A percentile compares a stretch with the other conserved stretches of the same genome.
Evolutionary conservation across 1,140 invertebrate genomes (phyloP).

Genomic region (Cotesia vestalis): DNA sequence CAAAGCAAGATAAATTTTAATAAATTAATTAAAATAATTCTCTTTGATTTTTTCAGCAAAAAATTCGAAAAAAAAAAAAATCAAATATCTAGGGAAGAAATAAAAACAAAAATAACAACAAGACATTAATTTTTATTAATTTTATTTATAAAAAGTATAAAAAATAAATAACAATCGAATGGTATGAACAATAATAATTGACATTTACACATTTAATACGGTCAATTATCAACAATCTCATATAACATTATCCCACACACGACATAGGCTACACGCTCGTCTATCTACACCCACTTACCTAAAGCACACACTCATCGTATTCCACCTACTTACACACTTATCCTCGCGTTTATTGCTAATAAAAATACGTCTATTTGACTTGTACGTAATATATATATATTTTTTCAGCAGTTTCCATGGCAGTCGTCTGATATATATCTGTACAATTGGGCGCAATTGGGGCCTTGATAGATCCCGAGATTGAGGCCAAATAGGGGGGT

Average conservation of each 20-base stretch:
- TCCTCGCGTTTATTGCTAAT: background rate
- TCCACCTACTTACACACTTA: background rate
- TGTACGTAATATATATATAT: slow-evolving; percentile 6
- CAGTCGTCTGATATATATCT: slow-evolving; percentile 40
- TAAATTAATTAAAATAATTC: no score
- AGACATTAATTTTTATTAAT: slow-evolving; percentile 3
- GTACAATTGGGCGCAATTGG: slow-evolving; percentile 49
- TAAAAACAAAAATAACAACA: background rate
- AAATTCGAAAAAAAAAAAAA: background rate
- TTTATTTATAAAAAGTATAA: slow-evolving; percentile 39
- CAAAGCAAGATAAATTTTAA: no score
- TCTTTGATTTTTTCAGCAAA: no score
- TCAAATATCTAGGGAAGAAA: background rate
- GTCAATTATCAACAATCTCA: no score
- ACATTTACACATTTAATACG: background rate
- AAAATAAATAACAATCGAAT: slow-evolving; percentile 36
- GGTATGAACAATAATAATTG: slow-evolving; percentile 14
- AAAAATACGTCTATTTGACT: slow-evolving; percentile 14
- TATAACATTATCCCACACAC: no score
- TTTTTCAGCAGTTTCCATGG: slow-evolving; percentile 43
- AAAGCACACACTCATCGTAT: background rate
- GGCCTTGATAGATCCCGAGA: slow-evolving; percentile 48
- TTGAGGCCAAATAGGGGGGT: slow-evolving; percentile 49
- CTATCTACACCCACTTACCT: background rate
- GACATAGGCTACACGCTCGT: no score